Base-by-base conservation (phyloP, 2,113 vertebrate genomes). In the Polypterus senegalus region DNA sequence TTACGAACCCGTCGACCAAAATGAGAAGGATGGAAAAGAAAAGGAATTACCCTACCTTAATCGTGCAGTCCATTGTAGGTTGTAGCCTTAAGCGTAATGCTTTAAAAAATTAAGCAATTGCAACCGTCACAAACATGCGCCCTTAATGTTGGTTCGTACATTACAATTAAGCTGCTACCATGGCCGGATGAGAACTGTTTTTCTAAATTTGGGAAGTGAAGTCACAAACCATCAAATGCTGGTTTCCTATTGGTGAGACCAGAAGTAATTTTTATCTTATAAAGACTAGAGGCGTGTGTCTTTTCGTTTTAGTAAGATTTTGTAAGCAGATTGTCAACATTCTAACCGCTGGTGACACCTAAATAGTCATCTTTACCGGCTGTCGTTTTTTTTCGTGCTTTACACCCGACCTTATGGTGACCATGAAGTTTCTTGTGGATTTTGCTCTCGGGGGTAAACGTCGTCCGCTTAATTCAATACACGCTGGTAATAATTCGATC, bases 121-220 rank as follows among this genome's bases (percentile, higher is more conserved):
- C 78, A 71, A 77, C 74, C 63, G 67, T 62, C 64, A 47, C 61
- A 64, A 75, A 75, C 69, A 67, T 67, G 67, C 66, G 80, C 79
- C 76, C 78, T 73, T 73, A 75, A 71, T 78, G 71, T 78, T 78
- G 79, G 75, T 79, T 74, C 83, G 78, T 84, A 73, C 79, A 82
- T 83, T 79, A 77, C 79, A 77, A 64, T 78, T 73, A 73, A 72
- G 74, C 73, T 71, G 77, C 68, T 70, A 82, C 77, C 78, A 81
- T 76, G 83, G 86, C 86, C 86, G 86, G 86, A 86, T 88, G 82
- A 64, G 76, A 76, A 57, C 62, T 56, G 7, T 60, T 72, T 76
- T 74, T 79, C 75, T 73, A 82, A 79, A 87, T 86, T 85, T 88
- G 85, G 86, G 88, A 90, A 89, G 85, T 90, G 86, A 90, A 85